These are phyloP conservation scores for Heliconius erato DNA, from an alignment of 2,888 invertebrate species.

Conservation along the genomic window DNA sequence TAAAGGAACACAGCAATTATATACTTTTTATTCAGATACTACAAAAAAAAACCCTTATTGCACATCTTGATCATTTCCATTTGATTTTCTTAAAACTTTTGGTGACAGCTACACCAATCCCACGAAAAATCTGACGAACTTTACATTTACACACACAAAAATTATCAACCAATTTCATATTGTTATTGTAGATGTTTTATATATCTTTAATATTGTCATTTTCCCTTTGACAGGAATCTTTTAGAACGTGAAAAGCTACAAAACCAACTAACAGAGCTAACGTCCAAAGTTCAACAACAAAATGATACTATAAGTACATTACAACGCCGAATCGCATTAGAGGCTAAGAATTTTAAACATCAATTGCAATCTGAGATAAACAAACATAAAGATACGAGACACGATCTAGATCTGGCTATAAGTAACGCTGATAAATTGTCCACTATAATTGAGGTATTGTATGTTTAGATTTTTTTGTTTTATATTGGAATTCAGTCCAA, in stretches of 20 bases:
- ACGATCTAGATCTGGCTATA: constrained; percentile 87
- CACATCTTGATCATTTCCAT: too few species aligned
- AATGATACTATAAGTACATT: constrained; percentile 87
- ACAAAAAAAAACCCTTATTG: too few species aligned
- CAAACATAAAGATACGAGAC: constrained; percentile 89
- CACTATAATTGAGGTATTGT: constrained; percentile 49
- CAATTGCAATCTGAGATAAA: constrained; percentile 89
- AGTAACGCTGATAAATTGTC: constrained; percentile 87
- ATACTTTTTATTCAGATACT: too few species aligned
- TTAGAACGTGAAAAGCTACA: constrained; percentile 91
- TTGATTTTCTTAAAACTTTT: too few species aligned
- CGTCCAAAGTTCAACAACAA: constrained; percentile 86
- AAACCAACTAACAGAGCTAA: constrained; percentile 86
- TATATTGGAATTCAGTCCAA: too few species aligned
- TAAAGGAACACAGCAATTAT: too few species aligned
- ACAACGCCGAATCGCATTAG: constrained; percentile 89
- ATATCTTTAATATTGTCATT: neutral
- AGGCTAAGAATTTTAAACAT: constrained; percentile 90
- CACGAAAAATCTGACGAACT: neutral
- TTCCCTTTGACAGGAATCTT: constrained; percentile 82
- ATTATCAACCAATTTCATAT: too few species aligned
- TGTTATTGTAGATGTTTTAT: too few species aligned
- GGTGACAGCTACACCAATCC: too few species aligned
- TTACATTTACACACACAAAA: neutral
- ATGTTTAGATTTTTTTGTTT: neutral